Percentiles rank a stretch among this genome's conserved stretches.
Evolutionary conservation across 2,888 invertebrate species (phyloP).

Genomic region (Pammene aurita): DNA sequence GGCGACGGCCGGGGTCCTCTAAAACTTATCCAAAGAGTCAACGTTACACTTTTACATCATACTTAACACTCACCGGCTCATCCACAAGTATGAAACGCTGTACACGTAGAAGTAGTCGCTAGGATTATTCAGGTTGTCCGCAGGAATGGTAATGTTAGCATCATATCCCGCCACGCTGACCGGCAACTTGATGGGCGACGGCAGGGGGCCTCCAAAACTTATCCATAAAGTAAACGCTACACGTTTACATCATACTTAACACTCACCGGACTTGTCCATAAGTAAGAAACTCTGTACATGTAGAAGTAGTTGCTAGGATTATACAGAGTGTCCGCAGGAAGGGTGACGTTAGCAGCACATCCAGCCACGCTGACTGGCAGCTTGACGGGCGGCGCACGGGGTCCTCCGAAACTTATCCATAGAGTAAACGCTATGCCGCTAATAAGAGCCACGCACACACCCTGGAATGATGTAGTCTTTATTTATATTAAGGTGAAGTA

Average conservation of each 20-base stretch:
- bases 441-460: slow-evolving; percentile 86
- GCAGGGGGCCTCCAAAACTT: slow-evolving; percentile 91
- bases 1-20: slow-evolving; percentile 88
- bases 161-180: slow-evolving; percentile 84
- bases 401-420: slow-evolving; percentile 93
- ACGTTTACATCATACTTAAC: too few species aligned
- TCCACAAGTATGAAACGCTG: slow-evolving; percentile 89
- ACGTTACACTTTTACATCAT: slow-evolving; percentile 72
- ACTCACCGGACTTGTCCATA: slow-evolving; percentile 86
- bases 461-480: slow-evolving; percentile 80
- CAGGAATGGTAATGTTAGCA: slow-evolving; percentile 57
- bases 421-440: slow-evolving; percentile 86
- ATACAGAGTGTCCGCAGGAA: slow-evolving; percentile 39
- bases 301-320: slow-evolving; percentile 81
- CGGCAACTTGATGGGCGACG: slow-evolving; percentile 61
- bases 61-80: slow-evolving; percentile 75
- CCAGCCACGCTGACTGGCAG: slow-evolving; percentile 84
- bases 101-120: slow-evolving; percentile 85
- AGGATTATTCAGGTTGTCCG: slow-evolving; percentile 34
- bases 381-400: slow-evolving; percentile 84
- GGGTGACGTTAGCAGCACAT: slow-evolving; percentile 72
- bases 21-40: slow-evolving; percentile 93
- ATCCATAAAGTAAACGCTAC: slow-evolving; percentile 89
- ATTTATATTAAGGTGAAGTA: too few species aligned
- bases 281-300: slow-evolving; percentile 88